Base-by-base conservation (phyloP, 2,797 vertebrate species). In the Tokudaia muenninki region DNA sequence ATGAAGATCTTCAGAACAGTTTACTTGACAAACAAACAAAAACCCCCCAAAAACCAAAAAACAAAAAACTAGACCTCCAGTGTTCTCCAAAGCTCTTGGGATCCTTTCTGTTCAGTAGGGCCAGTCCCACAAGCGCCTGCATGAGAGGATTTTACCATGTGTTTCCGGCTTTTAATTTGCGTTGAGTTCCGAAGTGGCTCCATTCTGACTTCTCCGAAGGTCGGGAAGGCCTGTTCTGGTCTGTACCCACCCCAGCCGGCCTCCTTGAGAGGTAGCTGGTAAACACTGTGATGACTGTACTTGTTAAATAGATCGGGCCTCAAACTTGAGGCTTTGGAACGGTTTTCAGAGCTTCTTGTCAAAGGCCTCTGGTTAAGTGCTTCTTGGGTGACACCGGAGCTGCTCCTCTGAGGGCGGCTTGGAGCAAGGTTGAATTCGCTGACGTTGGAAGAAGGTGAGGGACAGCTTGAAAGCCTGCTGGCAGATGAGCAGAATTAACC, bases 41-140 rank as follows among this genome's bases (percentile, higher is more conserved):
- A 72, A 78, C 87, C 74, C 17, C 41, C 41, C 41, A 61, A 61
- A 74, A 37, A 37, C 41, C 19, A 41, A n/a, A 72, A 2, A 72
- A 74, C 19, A 19, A 37, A 37, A 74, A 22, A 3, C 72, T 12
- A 89, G 61, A 16, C 59, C 41, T 61, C 47, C 8, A 14, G 37
- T 6, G 83, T 94, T 90, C 80, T n/a, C 19, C 78, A 57, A 55
- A 63, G 44, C 70, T 90, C 74, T 78, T 65, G 81, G 86, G 83
- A 65, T 26, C 29, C 17, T 55, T 67, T 75, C 31, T 34, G n/a
- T 67, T 72, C 41, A 29, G 3, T 3, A 44, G 41, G 84, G 74
- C 79, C 89, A 57, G 24, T 55, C 26, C 67, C 9, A 59, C 55
- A 78, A 52, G 21, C 17, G 2, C 50, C 9, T 12, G 29, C 17